Evolutionary conservation across 2,888 invertebrate genomes (phyloP).

Genomic region (Drosophila kuntzei): DNA sequence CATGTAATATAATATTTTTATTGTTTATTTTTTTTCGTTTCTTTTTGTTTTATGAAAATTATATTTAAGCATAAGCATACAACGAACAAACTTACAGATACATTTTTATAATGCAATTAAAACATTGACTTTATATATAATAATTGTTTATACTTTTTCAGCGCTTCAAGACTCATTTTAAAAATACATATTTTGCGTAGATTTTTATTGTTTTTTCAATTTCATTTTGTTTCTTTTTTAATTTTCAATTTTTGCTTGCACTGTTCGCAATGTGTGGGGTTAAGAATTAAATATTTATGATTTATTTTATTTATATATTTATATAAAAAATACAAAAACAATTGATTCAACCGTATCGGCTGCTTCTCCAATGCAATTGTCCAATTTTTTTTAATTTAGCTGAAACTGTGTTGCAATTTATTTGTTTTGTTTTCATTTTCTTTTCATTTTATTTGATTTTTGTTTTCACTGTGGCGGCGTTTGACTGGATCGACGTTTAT

Average conservation of each 20-base stretch:
- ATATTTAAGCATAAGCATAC: constrained; percentile 75
- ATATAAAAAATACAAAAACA: constrained; percentile 75
- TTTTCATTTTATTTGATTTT: constrained; percentile 18
- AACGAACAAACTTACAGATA: constrained; percentile 77
- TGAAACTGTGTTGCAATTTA: constrained; percentile 19
- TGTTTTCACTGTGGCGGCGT: constrained; percentile 78
- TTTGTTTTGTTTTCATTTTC: too few species aligned
- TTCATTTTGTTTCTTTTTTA: constrained; percentile 24
- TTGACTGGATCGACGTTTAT: constrained; percentile 84
- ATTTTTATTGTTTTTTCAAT: constrained; percentile 10
- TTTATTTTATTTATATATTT: constrained; percentile 57
- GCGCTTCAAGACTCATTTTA: constrained; percentile 53
- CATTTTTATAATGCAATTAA: constrained; percentile 77
- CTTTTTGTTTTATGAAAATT: constrained; percentile 75
- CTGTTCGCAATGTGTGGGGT: constrained; percentile 41
- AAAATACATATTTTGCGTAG: constrained; percentile 28
- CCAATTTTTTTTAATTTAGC: constrained; percentile 33
- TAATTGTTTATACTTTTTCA: constrained; percentile 64
- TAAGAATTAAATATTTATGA: constrained; percentile 58
- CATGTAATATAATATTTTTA: constrained; percentile 63
- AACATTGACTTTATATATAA: constrained; percentile 78
- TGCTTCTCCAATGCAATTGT: constrained; percentile 40
- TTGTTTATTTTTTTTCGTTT: constrained; percentile 43
- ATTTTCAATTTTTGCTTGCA: constrained; percentile 50
- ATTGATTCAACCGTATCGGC: constrained; percentile 42